These are phyloP conservation scores for Mastomys natalensis DNA, from an alignment of 2,113 vertebrate species.

Conservation along the genomic window DNA sequence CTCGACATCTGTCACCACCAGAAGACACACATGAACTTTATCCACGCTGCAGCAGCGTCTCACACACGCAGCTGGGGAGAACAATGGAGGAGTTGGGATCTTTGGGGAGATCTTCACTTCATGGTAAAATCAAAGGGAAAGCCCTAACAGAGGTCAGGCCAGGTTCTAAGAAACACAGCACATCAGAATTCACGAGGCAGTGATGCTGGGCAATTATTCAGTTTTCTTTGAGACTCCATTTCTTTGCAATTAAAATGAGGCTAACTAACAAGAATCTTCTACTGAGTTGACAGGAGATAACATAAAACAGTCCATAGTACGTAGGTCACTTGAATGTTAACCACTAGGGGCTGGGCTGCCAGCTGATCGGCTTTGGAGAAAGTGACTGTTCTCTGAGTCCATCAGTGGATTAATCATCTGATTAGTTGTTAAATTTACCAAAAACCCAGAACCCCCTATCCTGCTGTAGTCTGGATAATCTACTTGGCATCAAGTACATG, in stretches of 20 bases:
- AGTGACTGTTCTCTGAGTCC: neutral
- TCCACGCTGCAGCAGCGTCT: neutral
- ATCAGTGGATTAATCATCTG: neutral
- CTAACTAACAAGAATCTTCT: neutral
- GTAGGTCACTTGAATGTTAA: neutral
- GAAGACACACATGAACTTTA: neutral
- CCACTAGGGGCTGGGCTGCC: neutral
- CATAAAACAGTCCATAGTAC: neutral
- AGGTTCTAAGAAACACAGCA: neutral
- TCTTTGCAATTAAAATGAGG: neutral
- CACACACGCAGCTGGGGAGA: neutral
- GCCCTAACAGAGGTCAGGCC: neutral
- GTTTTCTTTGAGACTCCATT: neutral
- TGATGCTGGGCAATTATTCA: neutral
- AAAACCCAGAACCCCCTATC: neutral
- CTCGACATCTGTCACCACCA: neutral
- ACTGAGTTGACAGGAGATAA: fast-evolving
- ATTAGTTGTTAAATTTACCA: too few relatives aligned
- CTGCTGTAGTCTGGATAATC: neutral
- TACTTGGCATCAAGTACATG: neutral
- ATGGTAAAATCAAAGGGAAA: neutral
- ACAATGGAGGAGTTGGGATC: fast-evolving
- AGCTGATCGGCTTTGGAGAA: neutral
- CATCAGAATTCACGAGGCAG: neutral
- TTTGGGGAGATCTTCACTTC: too few relatives aligned